These are phyloP conservation scores for Drosophila quadrilineata DNA, from an alignment of 1,140 invertebrate genomes.

Conservation along the genomic window DNA sequence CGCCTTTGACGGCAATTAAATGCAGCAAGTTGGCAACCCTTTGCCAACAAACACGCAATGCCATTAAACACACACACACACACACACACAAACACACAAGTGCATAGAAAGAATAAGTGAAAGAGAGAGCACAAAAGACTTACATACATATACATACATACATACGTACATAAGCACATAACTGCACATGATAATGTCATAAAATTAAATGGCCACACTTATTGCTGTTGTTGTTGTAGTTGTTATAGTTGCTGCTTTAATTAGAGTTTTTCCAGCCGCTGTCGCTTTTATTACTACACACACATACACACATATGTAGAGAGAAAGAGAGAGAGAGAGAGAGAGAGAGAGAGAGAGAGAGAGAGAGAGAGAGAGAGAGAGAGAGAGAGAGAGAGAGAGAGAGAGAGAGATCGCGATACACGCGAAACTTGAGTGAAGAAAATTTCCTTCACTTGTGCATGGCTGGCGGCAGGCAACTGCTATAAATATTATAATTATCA, in stretches of 20 bases:
- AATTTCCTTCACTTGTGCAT: constrained; percentile 47
- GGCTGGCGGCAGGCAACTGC: constrained; percentile 30
- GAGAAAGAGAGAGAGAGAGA: too few species aligned
- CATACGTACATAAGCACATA: constrained; percentile 38
- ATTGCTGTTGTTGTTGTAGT: constrained; percentile 37
- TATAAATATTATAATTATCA: constrained; percentile 80
- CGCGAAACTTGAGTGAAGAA: too few species aligned
- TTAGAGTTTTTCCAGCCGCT: constrained; percentile 68
- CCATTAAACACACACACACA: constrained; percentile 22
- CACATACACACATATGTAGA: constrained; percentile 22
- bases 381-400: too few species aligned
- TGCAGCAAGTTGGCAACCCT: constrained; percentile 49
- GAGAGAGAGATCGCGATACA: too few species aligned
- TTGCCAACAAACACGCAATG: constrained; percentile 55
- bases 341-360: too few species aligned
- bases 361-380: too few species aligned
- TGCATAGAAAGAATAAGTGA: too few species aligned
- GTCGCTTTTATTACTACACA: constrained; percentile 24
- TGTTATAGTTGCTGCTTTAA: constrained; percentile 56
- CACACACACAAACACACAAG: neutral
- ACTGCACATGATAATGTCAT: constrained; percentile 78
- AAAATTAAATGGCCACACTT: constrained; percentile 78
- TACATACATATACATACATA: constrained; percentile 18
- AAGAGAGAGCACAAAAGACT: too few species aligned
- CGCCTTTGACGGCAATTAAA: constrained; percentile 54